These are phyloP conservation scores for Amphimallon solstitiale DNA, from an alignment of 2,888 invertebrate genomes.

Conservation along the genomic window DNA sequence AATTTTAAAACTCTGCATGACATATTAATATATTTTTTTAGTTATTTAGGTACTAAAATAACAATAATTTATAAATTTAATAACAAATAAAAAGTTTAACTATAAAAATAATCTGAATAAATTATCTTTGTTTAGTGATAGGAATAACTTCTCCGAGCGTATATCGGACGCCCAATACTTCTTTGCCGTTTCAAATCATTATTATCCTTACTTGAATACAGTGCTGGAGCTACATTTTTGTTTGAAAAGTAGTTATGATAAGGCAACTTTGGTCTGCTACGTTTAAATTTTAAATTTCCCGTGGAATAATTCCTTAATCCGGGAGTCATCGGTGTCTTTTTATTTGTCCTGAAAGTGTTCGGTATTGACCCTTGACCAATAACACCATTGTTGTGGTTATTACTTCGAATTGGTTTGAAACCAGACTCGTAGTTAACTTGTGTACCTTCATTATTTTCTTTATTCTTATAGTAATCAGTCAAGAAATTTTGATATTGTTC, in stretches of 20 bases:
- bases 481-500: conserved; percentile 36
- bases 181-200: conserved; percentile 19
- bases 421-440: conserved; percentile 7
- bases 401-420: conserved; percentile 7
- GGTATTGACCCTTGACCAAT: conserved; percentile 27
- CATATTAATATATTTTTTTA: background rate
- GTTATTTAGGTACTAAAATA: background rate
- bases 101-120: background rate
- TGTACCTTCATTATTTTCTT: background rate
- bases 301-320: conserved; percentile 64
- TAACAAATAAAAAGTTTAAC: conserved; percentile 1
- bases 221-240: conserved; percentile 19
- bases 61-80: conserved; percentile 5
- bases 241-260: conserved; percentile 6
- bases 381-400: background rate
- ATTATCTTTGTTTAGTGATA: background rate
- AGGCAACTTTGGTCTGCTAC: conserved; percentile 14
- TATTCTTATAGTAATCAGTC: conserved; percentile 26
- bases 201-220: conserved; percentile 20
- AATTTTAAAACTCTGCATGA: background rate
- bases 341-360: conserved; percentile 46
- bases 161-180: conserved; percentile 1
- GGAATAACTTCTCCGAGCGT: conserved; percentile 6
- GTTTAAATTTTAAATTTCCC: background rate
- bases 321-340: conserved; percentile 63